Evolutionary conservation across 2,888 invertebrate species (phyloP), one percentile per base, ranked within the genome.

Genomic region (Oxyteleia sp.): DNA sequence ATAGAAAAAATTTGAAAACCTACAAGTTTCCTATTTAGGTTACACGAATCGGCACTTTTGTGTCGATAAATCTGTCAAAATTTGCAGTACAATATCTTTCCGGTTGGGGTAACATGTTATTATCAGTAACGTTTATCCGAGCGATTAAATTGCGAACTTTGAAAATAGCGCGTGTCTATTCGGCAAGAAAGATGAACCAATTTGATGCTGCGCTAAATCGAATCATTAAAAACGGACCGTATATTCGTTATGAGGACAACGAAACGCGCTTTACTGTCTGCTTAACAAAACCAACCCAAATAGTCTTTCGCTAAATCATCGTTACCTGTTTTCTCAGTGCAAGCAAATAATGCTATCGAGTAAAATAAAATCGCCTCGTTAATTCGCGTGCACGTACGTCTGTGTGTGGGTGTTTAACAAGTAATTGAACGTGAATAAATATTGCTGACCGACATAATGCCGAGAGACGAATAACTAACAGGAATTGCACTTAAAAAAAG

Each of bases 61-160:
- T 57, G 38, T 66, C 64, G 41, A 57, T 47, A 66, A 55, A 66
- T 75, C 55, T 63, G 63, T 55, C 43, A 53, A 64, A 53, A 45
- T 63, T 43, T 63, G 51, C 41, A 13, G 32, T n/a, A n/a, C 35
- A 43, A 53, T 74, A 74, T 74, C 41, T 51, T 74, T 53, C 63
- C 57, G 29, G 16, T 51, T n/a, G 53, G 13, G 20, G 23, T 71
- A 38, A 26, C 71, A 18, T 10, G 47, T 26, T 35, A 41, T 63
- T 64, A 64, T 49, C 51, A 61, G 43, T 23, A 43, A 35, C 45
- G 35, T 55, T 75, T 66, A 75, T 57, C 18, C 57, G 20, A 41
- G 23, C 38, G 55, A 75, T 64, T 66, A 75, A 75, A 47, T 32
- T 15, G 47, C 38, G 8, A 64, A 64, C 35, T 53, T 74, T 57